Evolutionary conservation across 2,797 vertebrate genomes (phyloP).

Genomic region (Myotis myotis): DNA sequence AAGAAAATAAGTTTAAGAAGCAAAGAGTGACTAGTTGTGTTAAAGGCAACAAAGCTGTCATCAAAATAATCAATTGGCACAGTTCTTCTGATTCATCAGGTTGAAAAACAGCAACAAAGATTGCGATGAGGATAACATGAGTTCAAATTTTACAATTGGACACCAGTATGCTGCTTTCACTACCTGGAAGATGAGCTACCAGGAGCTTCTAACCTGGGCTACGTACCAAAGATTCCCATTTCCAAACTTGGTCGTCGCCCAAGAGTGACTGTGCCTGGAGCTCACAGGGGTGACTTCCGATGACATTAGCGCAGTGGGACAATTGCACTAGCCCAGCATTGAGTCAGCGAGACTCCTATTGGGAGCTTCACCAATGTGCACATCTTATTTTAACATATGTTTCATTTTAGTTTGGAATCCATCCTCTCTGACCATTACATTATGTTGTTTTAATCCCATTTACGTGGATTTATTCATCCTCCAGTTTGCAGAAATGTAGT

Average conservation of each 20-base stretch:
- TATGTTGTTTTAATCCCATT: background rate
- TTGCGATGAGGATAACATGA: background rate
- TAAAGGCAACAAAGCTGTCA: background rate
- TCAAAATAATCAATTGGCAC: background rate
- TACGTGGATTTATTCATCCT: background rate
- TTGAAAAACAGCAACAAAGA: background rate
- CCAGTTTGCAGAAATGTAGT: background rate
- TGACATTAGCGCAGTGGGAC: background rate
- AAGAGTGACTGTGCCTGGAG: background rate
- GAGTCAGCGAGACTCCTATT: background rate
- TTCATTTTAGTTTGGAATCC: background rate
- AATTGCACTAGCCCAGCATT: background rate
- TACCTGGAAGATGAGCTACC: background rate
- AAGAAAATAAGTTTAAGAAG: background rate
- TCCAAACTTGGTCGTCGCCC: background rate
- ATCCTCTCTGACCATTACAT: background rate
- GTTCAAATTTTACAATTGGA: background rate
- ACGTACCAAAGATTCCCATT: background rate
- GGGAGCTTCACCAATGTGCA: background rate
- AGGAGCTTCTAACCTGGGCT: background rate
- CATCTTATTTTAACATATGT: constrained; percentile 32
- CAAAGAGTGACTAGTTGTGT: background rate
- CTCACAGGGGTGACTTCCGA: background rate
- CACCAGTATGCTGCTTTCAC: background rate
- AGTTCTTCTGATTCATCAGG: background rate